These are phyloP conservation scores for Lissocephala sabroskyi DNA, from an alignment of 2,888 invertebrate species.

Conservation along the genomic window DNA sequence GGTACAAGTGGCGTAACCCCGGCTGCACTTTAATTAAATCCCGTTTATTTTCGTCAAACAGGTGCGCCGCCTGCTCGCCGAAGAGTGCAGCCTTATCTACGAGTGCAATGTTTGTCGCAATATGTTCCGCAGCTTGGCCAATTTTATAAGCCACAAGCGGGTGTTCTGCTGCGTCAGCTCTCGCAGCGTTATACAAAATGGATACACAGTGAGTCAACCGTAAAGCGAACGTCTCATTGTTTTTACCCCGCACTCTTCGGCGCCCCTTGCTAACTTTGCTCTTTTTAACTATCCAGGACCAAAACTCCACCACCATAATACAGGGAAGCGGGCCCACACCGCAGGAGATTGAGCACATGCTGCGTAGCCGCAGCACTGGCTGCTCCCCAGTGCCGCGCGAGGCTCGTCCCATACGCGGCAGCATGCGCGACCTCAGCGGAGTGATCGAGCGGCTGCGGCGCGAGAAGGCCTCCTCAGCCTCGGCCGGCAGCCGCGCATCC, in stretches of 20 bases:
- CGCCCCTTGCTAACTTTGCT: conserved; percentile 33
- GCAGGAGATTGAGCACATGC: conserved; percentile 45
- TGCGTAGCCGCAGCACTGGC: conserved; percentile 60
- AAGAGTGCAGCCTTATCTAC: conserved; percentile 91
- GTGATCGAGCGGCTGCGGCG: conserved; percentile 74
- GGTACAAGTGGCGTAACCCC: conserved; percentile 50
- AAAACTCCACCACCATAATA: conserved; percentile 68
- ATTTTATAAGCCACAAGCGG: conserved; percentile 92
- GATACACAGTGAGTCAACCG: conserved; percentile 54
- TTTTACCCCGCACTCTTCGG: background rate
- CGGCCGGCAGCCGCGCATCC: conserved; percentile 9
- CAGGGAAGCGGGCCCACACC: conserved; percentile 55
- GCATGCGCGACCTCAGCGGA: conserved; percentile 74
- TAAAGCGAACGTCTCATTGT: conserved; percentile 31
- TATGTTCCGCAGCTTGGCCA: conserved; percentile 88
- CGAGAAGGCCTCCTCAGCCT: conserved; percentile 34
- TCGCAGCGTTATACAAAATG: conserved; percentile 32
- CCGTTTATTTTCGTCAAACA: conserved; percentile 68
- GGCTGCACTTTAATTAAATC: background rate
- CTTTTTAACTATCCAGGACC: conserved; percentile 37
- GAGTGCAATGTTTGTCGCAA: conserved; percentile 92
- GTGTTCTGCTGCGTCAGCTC: conserved; percentile 78
- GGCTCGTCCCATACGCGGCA: conserved; percentile 33
- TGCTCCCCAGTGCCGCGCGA: conserved; percentile 55
- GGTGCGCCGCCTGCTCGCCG: conserved; percentile 81